Conservation (phyloP, 2,797 vertebrate genomes). For the Podarcis lilfordi region DNA sequence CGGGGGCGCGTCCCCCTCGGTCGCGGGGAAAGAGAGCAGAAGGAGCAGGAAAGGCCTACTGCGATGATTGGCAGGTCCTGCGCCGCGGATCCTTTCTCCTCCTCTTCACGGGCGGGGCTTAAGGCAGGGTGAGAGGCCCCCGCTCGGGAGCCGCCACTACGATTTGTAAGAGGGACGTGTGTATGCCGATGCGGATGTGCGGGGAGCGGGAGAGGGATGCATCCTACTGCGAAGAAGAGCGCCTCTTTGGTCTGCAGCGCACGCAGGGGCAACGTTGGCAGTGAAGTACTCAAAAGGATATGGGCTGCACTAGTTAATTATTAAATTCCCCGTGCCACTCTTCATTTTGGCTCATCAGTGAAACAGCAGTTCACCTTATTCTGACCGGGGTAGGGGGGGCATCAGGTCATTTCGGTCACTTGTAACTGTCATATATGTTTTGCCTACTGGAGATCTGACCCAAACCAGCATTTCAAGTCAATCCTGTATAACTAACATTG, state of each 20-base stretch:
- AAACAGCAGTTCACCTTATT: accelerated
- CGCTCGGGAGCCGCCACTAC: background rate
- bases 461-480: constrained; percentile 48
- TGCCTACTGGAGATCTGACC: constrained; percentile 52
- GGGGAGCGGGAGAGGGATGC: background rate
- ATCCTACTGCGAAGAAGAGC: background rate
- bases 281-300: background rate
- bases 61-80: constrained; percentile 61
- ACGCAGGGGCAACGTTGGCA: background rate
- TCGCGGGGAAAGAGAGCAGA: constrained; percentile 25
- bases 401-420: background rate
- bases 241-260: background rate
- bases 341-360: background rate
- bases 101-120: background rate
- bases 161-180: no score
- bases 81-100: background rate
- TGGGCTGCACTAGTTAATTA: background rate
- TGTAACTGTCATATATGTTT: background rate
- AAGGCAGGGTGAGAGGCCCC: background rate
- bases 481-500: background rate
- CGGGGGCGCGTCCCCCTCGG: background rate
- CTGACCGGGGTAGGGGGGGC: accelerated
- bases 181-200: background rate
- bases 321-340: background rate
- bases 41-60: constrained; percentile 13